phyloP scores from a whole-genome alignment of 2,113 vertebrate genomes.

The Dromas ardeola region DNA sequence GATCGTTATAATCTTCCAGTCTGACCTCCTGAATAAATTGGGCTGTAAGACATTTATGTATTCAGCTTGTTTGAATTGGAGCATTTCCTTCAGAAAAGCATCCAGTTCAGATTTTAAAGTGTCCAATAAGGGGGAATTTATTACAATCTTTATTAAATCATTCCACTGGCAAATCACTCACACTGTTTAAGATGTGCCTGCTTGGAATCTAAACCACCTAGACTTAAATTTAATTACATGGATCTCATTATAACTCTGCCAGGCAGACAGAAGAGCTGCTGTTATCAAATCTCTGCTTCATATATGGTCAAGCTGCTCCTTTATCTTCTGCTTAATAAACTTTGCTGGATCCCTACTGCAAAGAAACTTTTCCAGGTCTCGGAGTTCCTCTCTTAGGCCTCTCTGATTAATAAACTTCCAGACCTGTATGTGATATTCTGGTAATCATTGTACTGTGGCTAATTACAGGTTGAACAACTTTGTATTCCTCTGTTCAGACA shows the following conservation, averaged over 20 bases:
- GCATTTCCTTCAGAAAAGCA: constrained; percentile 1
- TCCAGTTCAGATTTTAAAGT: background rate
- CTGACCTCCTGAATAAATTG: background rate
- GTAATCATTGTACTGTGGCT: background rate
- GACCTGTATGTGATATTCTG: background rate
- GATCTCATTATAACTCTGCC: constrained; percentile 8
- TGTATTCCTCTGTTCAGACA: background rate
- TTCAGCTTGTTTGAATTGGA: constrained; percentile 25
- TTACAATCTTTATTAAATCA: constrained; percentile 46
- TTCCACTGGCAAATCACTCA: constrained; percentile 6
- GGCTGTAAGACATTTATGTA: background rate
- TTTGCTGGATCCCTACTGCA: background rate
- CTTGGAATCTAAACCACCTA: constrained; percentile 5
- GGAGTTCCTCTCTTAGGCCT: background rate
- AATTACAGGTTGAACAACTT: background rate
- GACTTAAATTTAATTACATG: background rate
- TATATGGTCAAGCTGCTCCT: background rate
- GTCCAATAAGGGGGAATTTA: constrained; percentile 13
- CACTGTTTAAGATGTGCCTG: background rate
- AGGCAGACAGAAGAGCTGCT: background rate
- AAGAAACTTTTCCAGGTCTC: background rate
- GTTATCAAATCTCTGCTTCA: background rate
- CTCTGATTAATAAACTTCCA: background rate
- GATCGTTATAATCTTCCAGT: background rate
- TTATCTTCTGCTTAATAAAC: constrained; percentile 14